phyloP scores from a whole-genome alignment of 2,888 invertebrate genomes.

The Carcina quercana region DNA sequence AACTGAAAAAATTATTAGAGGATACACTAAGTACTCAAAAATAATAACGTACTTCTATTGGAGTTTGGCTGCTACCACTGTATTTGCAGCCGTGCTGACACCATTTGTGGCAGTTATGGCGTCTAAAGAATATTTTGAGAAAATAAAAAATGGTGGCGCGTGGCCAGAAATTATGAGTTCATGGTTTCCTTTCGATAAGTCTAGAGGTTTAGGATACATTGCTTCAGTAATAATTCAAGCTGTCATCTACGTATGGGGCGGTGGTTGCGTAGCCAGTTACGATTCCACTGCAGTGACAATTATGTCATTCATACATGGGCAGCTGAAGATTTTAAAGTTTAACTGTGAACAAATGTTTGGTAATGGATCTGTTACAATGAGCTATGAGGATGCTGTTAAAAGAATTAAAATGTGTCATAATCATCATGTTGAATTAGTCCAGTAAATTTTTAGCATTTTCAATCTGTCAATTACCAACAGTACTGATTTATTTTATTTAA shows the following conservation, averaged over 20 bases:
- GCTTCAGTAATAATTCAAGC: slow-evolving; percentile 32
- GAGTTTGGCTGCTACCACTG: slow-evolving; percentile 41
- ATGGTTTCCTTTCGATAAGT: slow-evolving; percentile 51
- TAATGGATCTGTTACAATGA: slow-evolving; percentile 20
- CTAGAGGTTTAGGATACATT: slow-evolving; percentile 43
- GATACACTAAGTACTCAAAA: slow-evolving; percentile 47
- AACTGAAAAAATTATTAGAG: slow-evolving; percentile 26
- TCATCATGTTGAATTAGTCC: slow-evolving; percentile 42
- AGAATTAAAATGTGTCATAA: slow-evolving; percentile 41
- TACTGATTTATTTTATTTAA: neutral
- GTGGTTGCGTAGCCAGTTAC: slow-evolving; percentile 51
- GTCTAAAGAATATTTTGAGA: slow-evolving; percentile 26
- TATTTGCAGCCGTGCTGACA: slow-evolving; percentile 41
- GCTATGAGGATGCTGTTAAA: slow-evolving; percentile 26
- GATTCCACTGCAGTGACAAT: slow-evolving; percentile 52
- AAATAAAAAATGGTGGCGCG: slow-evolving; percentile 31
- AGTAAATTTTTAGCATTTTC: slow-evolving; percentile 28
- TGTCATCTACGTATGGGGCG: slow-evolving; percentile 49
- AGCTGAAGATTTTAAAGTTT: slow-evolving; percentile 40
- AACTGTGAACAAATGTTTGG: slow-evolving; percentile 45
- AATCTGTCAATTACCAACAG: neutral
- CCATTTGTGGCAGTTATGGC: slow-evolving; percentile 34
- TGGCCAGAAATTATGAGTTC: slow-evolving; percentile 60
- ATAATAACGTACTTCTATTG: slow-evolving; percentile 47
- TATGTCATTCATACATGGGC: slow-evolving; percentile 58